Base-by-base conservation (phyloP, 2,797 vertebrate species). In the Setipinna tenuifilis region DNA sequence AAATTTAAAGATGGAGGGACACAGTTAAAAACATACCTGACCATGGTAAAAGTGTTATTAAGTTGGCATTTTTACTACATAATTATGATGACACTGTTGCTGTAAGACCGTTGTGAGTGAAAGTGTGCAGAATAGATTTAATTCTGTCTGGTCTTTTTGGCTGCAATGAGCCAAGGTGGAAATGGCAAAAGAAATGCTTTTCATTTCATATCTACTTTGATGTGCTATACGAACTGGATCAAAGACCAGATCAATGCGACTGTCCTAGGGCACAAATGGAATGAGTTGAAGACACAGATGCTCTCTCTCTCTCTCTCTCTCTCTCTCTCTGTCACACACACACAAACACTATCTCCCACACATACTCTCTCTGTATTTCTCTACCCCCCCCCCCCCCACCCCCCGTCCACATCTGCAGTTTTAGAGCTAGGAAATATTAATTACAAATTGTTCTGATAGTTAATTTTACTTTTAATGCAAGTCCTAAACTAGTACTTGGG, bases 161-260 rank as follows among this genome's bases (percentile, higher is more conserved):
- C 17, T 41, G 17, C 35, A 19, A 41, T 78, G 85, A 82, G 61
- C 78, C 21, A 84, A 88, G 87, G 88, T 89, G 86, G 54, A 83
- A 88, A 87, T 81, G 54, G 85, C 78, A 82, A 88, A 87, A 50
- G 86, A 54, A 84, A 83, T 84, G 87, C 86, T 87, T 88, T 90
- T 86, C 80, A 83, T 83, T 83, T 87, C 83, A 88, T 86, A 80
- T 83, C 61, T 65, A 50, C 88, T 90, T 90, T 90, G 88, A 90
- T 89, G 85, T 90, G 82, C 58, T 87, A 81, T 84, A 87, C 68
- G 82, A 88, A 85, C 59, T 78, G 85, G 89, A 89, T 90, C 90
- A 90, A 90, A 89, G 90, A 85, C 75, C 83, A 83, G 81, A 89
- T 86, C 75, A 78, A 84, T 88, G 83, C 35, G 84, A 41, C 83